Evolutionary conservation across 2,888 invertebrate genomes (phyloP).

Genomic region (Junonia oenone): DNA sequence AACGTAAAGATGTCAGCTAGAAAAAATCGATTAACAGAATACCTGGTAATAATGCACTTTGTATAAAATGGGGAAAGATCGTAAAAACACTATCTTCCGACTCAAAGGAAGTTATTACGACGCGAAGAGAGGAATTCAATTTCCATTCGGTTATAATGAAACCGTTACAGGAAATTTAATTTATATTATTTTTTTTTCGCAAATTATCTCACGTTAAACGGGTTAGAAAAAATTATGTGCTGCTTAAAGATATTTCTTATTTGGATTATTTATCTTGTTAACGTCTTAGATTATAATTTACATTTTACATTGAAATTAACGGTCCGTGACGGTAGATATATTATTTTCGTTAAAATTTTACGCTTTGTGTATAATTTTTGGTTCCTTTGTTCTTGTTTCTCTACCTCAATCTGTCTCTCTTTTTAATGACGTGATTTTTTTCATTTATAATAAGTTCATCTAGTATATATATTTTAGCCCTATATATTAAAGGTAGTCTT

Average conservation of each 20-base stretch:
- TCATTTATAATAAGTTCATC: too few relatives aligned
- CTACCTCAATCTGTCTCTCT: too few relatives aligned
- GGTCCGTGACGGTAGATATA: background rate
- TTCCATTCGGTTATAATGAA: slow-evolving; percentile 27
- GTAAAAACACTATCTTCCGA: background rate
- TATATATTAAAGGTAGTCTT: too few relatives aligned
- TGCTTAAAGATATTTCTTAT: background rate
- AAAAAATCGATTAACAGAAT: background rate
- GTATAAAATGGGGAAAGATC: slow-evolving; percentile 1
- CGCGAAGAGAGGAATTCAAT: slow-evolving; percentile 23
- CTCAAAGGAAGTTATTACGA: slow-evolving; percentile 26
- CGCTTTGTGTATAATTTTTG: background rate
- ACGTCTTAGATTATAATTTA: background rate
- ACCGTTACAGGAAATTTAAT: slow-evolving; percentile 11
- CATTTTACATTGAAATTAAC: background rate
- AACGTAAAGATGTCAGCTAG: background rate
- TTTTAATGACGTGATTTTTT: too few relatives aligned
- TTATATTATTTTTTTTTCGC: background rate
- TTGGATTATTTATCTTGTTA: background rate
- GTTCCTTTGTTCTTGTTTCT: background rate
- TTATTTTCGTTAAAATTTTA: background rate
- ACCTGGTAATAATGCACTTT: background rate
- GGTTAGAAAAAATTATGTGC: background rate
- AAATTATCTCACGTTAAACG: background rate
- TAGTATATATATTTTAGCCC: too few relatives aligned